Percentiles rank a stretch among this genome's conserved stretches.
Conservation (phyloP, 1,140 invertebrate genomes). For the Drosophila kikkawai region DNA sequence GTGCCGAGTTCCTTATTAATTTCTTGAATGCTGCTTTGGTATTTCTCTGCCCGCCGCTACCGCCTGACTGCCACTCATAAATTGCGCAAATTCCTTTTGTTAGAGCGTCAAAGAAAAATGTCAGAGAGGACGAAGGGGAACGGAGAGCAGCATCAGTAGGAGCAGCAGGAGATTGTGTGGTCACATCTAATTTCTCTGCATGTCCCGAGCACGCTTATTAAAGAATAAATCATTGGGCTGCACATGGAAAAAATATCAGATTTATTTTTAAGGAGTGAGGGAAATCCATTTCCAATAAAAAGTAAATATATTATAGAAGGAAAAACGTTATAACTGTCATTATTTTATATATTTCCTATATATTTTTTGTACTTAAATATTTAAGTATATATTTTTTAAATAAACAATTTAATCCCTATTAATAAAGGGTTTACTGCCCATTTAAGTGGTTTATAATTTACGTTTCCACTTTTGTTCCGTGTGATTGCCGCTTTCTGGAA, state of each 20-base stretch:
- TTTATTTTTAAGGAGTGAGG: not conserved
- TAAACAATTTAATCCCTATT: not conserved
- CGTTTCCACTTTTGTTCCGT: constrained; percentile 1
- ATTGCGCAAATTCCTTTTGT: constrained; percentile 79
- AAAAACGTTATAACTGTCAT: too few relatives aligned
- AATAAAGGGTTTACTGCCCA: not conserved
- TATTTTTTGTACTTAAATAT: not conserved
- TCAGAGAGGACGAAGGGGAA: constrained; percentile 7
- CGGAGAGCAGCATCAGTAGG: not conserved
- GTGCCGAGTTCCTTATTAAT: constrained; percentile 63
- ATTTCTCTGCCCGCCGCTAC: constrained; percentile 47
- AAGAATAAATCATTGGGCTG: constrained; percentile 74
- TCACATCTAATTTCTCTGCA: constrained; percentile 75
- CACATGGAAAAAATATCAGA: constrained; percentile 8
- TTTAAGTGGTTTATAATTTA: not conserved
- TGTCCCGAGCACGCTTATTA: constrained; percentile 77
- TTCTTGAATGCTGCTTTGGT: constrained; percentile 67
- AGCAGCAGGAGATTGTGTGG: constrained; percentile 10
- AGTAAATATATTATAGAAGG: too few relatives aligned
- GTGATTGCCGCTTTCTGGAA: constrained; percentile 7
- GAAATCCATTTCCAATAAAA: too few relatives aligned
- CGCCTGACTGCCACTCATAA: constrained; percentile 59
- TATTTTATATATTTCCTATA: not conserved
- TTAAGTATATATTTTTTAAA: not conserved
- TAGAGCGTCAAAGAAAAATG: constrained; percentile 63